Evolutionary conservation across 2,113 vertebrate genomes (phyloP).

Genomic region (Vicugna pacos): DNA sequence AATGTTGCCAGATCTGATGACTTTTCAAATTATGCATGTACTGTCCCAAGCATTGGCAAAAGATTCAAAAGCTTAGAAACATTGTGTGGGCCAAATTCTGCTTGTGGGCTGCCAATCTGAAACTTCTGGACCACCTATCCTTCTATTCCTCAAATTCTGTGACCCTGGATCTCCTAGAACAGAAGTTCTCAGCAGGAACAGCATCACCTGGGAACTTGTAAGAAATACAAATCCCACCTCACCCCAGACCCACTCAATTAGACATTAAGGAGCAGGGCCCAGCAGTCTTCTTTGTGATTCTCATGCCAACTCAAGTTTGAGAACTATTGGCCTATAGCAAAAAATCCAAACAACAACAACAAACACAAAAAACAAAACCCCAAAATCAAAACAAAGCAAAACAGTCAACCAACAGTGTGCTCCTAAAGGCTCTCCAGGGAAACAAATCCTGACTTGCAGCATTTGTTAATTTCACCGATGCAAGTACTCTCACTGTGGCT

Average conservation of each 20-base stretch:
- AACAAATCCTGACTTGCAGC: background rate
- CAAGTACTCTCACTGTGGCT: background rate
- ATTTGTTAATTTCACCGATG: background rate
- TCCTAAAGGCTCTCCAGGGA: background rate
- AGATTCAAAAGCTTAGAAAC: background rate
- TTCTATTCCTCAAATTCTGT: background rate
- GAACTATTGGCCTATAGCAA: background rate
- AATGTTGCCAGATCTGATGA: background rate
- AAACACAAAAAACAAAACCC: background rate
- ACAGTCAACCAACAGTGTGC: background rate
- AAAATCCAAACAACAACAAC: background rate
- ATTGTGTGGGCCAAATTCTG: background rate
- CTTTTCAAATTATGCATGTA: background rate
- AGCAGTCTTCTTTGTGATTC: background rate
- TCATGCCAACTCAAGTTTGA: background rate
- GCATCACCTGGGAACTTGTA: background rate
- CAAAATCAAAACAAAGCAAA: background rate
- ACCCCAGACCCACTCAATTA: background rate
- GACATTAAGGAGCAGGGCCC: background rate
- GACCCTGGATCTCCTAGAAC: background rate
- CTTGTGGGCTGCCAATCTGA: accelerated
- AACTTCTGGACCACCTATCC: background rate
- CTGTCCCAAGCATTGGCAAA: background rate
- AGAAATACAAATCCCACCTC: background rate
- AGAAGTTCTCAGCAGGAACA: background rate